Conservation (phyloP, 2,888 invertebrate genomes). For the Drosophila austrosaltans region DNA sequence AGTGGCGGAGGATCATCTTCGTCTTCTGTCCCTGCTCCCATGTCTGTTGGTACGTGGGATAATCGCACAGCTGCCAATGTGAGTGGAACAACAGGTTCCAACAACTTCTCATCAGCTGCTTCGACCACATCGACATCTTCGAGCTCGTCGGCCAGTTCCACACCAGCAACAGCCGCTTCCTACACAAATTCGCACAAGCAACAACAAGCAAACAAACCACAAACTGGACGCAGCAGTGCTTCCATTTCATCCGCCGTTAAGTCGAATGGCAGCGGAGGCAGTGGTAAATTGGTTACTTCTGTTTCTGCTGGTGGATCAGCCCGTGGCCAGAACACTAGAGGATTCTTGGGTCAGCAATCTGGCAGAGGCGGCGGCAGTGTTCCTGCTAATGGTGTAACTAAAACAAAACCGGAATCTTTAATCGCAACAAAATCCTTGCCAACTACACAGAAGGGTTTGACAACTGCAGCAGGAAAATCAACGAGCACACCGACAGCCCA, state of each 20-base stretch:
- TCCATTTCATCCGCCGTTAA: constrained; percentile 19
- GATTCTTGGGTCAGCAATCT: constrained; percentile 33
- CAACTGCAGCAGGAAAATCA: constrained; percentile 38
- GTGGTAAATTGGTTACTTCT: constrained; percentile 35
- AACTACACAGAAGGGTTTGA: constrained; percentile 24
- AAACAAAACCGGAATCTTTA: constrained; percentile 49
- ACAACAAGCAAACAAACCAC: constrained; percentile 23
- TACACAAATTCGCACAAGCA: constrained; percentile 58
- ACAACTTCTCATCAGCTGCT: constrained; percentile 66
- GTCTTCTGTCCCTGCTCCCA: constrained; percentile 30
- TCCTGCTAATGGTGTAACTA: constrained; percentile 47
- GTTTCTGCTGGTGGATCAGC: constrained; percentile 25
- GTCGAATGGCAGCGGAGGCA: constrained; percentile 33
- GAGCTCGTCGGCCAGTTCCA: constrained; percentile 68
- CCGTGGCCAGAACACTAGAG: constrained; percentile 27
- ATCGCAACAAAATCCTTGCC: constrained; percentile 34
- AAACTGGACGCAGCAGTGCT: constrained; percentile 26
- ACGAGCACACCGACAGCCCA: constrained; percentile 47
- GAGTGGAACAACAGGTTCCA: constrained; percentile 18
- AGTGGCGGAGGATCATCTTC: background rate
- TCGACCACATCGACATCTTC: constrained; percentile 76
- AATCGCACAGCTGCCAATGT: constrained; percentile 76
- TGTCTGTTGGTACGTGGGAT: constrained; percentile 82
- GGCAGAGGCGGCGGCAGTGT: constrained; percentile 41
- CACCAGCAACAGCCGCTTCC: constrained; percentile 49